A percentile compares a stretch with the other conserved stretches of the same genome.
Evolutionary conservation across 37 sponge, comb jelly and placozoan genomes (phyloP).

Genomic region (Geodia barretti): DNA sequence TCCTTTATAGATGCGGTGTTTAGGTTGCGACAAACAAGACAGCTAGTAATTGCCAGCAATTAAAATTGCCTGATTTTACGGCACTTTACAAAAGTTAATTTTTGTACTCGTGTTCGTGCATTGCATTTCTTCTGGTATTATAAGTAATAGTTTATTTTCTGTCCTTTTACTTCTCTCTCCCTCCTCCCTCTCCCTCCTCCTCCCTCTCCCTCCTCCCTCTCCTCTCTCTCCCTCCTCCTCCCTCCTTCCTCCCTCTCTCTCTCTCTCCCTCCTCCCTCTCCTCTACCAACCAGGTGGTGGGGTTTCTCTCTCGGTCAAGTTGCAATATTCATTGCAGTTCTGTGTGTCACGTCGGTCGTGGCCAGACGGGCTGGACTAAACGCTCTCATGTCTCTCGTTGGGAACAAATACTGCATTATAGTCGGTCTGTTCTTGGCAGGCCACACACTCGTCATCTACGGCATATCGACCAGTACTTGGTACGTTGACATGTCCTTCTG

Average conservation of each 20-base stretch:
- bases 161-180: neutral
- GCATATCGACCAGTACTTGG: conserved; percentile 70
- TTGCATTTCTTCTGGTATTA: too few species aligned
- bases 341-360: conserved; percentile 72
- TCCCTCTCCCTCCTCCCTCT: neutral
- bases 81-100: too few species aligned
- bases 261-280: conserved; percentile 74
- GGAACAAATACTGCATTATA: conserved; percentile 73
- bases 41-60: too few species aligned
- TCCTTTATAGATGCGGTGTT: too few species aligned
- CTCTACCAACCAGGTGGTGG: conserved; percentile 56
- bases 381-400: conserved; percentile 52
- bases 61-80: too few species aligned
- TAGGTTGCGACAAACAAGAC: too few species aligned
- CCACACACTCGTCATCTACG: conserved; percentile 79
- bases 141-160: too few species aligned
- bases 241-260: neutral
- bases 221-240: neutral
- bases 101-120: too few species aligned
- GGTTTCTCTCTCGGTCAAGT: conserved; percentile 73
- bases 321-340: conserved; percentile 77
- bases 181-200: neutral
- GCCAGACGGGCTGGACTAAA: conserved; percentile 70
- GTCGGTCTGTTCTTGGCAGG: conserved; percentile 76
- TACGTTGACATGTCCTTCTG: conserved; percentile 20